These are phyloP conservation scores for Melanocharis versteri DNA, from an alignment of 2,113 vertebrate genomes.

Conservation along the genomic window DNA sequence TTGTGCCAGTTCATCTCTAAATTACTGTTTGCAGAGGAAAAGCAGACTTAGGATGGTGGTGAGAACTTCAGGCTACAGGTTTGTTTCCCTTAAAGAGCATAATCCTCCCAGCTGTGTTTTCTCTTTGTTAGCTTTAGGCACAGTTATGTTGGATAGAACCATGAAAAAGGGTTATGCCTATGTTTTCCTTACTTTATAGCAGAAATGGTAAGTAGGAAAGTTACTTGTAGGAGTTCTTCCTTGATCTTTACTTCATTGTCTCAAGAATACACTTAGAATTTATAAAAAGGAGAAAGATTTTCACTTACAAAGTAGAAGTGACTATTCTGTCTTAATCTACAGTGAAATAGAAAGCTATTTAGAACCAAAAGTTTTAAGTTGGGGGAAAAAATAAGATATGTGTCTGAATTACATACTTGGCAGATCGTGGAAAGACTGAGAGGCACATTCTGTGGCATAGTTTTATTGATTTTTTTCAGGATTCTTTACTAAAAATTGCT, in stretches of 20 bases:
- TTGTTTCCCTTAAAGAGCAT: background rate
- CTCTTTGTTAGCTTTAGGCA: background rate
- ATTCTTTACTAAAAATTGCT: background rate
- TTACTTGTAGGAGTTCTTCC: background rate
- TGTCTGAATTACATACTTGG: background rate
- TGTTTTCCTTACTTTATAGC: background rate
- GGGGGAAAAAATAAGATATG: background rate
- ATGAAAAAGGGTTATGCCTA: background rate
- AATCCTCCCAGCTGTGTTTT: background rate
- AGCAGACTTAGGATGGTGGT: background rate
- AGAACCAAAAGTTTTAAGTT: background rate
- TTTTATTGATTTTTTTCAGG: background rate
- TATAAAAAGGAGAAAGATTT: background rate
- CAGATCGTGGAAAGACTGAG: background rate
- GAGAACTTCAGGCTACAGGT: background rate
- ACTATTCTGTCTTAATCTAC: background rate
- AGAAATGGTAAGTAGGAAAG: background rate
- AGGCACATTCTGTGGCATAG: background rate
- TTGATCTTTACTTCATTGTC: background rate
- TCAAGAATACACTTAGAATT: background rate
- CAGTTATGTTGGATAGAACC: background rate
- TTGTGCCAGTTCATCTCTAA: background rate
- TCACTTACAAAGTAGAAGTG: background rate
- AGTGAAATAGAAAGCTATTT: background rate
- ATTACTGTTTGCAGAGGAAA: background rate